A percentile compares a stretch with the other conserved stretches of the same genome.
phyloP scores from a whole-genome alignment of 2,888 invertebrate species.

The Polydrusus tereticollis region DNA sequence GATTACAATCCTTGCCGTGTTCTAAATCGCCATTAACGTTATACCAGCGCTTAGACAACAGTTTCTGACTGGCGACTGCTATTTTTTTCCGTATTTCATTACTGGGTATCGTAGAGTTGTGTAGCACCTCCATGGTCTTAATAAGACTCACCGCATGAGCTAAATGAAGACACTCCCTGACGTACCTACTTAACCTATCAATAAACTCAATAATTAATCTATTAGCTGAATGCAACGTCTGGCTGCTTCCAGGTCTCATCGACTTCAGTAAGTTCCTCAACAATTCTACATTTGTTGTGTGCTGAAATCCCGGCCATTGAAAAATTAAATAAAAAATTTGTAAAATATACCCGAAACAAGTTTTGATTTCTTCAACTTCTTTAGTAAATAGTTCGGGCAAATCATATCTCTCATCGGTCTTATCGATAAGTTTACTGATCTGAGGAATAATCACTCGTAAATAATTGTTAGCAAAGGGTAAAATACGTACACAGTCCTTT shows the following conservation, averaged over 20 bases:
- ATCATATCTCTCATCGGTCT: constrained; percentile 72
- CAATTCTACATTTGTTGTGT: constrained; percentile 60
- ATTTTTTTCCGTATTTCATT: constrained; percentile 67
- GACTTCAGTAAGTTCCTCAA: constrained; percentile 71
- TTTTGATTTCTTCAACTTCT: constrained; percentile 69
- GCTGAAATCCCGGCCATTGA: constrained; percentile 69
- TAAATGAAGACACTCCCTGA: constrained; percentile 70
- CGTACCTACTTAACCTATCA: constrained; percentile 67
- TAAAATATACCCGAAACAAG: constrained; percentile 64
- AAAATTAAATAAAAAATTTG: constrained; percentile 67
- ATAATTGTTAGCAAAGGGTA: constrained; percentile 65
- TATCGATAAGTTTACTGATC: constrained; percentile 66
- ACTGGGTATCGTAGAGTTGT: constrained; percentile 64
- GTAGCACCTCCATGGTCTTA: constrained; percentile 69
- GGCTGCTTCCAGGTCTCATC: constrained; percentile 61
- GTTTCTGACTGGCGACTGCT: constrained; percentile 68
- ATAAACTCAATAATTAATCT: constrained; percentile 63
- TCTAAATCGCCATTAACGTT: constrained; percentile 74
- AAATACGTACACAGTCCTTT: constrained; percentile 64
- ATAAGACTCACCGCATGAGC: constrained; percentile 71
- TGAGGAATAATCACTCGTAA: constrained; percentile 59
- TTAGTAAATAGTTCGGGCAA: constrained; percentile 70
- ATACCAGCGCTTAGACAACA: constrained; percentile 79
- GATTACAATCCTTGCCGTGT: constrained; percentile 70
- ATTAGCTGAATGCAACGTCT: constrained; percentile 59